Percentiles rank a stretch among this genome's conserved stretches.
Conservation (phyloP, 2,113 vertebrate genomes). For the Pampusana beccarii region DNA sequence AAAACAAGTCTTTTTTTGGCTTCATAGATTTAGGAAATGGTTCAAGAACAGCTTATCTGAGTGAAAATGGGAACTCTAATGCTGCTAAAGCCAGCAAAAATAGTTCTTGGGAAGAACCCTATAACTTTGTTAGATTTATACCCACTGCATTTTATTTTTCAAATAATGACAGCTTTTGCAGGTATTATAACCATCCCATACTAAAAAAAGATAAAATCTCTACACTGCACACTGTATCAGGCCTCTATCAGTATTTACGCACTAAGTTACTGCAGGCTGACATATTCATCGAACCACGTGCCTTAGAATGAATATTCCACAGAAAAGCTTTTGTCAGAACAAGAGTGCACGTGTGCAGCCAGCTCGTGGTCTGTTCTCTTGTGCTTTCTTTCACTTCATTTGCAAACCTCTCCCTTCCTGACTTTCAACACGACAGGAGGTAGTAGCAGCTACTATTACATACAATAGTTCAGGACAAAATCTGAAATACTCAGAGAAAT, state of each 20-base stretch:
- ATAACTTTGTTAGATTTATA: neutral
- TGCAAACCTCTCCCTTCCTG: neutral
- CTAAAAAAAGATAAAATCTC: neutral
- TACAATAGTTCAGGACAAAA: neutral
- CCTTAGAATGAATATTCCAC: neutral
- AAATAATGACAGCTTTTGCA: neutral
- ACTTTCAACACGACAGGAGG: neutral
- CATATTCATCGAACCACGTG: neutral
- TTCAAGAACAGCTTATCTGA: neutral
- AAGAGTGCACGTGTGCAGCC: neutral
- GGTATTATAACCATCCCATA: neutral
- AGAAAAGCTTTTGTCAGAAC: neutral
- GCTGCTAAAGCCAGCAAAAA: slow-evolving; percentile 16
- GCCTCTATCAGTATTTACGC: neutral
- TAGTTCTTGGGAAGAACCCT: neutral
- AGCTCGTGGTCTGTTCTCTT: neutral
- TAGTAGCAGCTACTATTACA: neutral
- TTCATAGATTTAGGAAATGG: neutral
- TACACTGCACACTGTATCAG: neutral
- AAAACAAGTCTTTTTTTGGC: slow-evolving; percentile 7
- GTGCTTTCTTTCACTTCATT: neutral
- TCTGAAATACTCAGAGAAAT: neutral
- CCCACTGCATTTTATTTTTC: neutral
- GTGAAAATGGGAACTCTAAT: slow-evolving; percentile 15
- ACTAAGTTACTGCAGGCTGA: neutral